phyloP scores from a whole-genome alignment of 2,113 vertebrate species.

The Amblyopsis rosae region DNA sequence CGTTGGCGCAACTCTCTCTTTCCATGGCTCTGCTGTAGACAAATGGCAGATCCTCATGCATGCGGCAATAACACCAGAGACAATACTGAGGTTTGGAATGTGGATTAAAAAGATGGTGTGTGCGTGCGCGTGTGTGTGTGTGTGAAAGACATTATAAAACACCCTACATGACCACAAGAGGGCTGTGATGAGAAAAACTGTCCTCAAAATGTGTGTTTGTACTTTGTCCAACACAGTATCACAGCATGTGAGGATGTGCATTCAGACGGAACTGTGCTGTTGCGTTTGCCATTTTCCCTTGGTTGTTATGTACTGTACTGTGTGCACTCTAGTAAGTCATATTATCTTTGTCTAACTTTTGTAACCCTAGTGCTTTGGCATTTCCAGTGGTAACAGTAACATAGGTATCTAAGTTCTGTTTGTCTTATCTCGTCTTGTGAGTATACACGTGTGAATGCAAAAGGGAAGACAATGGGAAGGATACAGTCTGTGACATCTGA shows the following conservation, averaged over 20 bases:
- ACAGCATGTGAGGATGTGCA: too few species aligned
- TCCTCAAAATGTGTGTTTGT: slow-evolving; percentile 7
- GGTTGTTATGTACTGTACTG: too few species aligned
- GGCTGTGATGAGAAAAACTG: too few species aligned
- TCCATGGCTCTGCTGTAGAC: background rate
- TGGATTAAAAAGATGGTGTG: slow-evolving; percentile 18
- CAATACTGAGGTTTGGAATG: slow-evolving; percentile 36
- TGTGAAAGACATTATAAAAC: background rate
- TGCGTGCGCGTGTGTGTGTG: slow-evolving; percentile 14
- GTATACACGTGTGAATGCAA: background rate
- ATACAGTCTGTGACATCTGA: background rate
- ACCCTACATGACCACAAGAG: too few species aligned
- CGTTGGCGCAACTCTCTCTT: too few species aligned
- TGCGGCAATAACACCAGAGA: slow-evolving; percentile 31
- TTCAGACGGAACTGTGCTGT: too few species aligned
- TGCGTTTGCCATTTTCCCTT: too few species aligned
- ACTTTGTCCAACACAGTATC: background rate
- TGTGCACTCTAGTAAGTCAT: too few species aligned
- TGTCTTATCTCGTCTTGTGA: too few species aligned
- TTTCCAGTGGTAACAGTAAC: slow-evolving; percentile 6
- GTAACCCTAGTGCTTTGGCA: too few species aligned
- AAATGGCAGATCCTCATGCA: slow-evolving; percentile 29
- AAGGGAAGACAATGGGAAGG: slow-evolving; percentile 23
- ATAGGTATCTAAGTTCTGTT: too few species aligned
- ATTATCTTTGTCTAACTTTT: too few species aligned